A percentile compares a stretch with the other conserved stretches of the same genome.
Evolutionary conservation across 1,140 invertebrate species (phyloP).

Genomic region (Marisa cornuarietis): DNA sequence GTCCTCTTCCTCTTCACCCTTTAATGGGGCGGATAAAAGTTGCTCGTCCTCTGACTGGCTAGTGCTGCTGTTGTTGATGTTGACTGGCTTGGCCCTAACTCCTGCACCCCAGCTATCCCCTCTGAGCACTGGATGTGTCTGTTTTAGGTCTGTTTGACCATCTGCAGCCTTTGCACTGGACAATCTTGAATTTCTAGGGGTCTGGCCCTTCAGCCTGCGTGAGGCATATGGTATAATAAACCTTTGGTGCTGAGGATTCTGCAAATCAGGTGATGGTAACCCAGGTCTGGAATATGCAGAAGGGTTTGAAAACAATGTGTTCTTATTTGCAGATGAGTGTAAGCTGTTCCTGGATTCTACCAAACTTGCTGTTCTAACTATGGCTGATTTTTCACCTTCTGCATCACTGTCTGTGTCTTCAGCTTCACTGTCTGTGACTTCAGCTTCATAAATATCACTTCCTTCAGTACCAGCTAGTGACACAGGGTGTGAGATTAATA

Average conservation of each 20-base stretch:
- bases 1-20: too few relatives aligned
- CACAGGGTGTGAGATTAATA: too few relatives aligned
- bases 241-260: constrained; percentile 3
- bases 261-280: constrained; percentile 4
- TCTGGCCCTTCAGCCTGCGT: constrained; percentile 11
- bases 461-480: not conserved
- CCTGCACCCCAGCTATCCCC: not conserved
- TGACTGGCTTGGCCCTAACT: too few relatives aligned
- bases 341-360: not conserved
- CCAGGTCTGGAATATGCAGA: not conserved
- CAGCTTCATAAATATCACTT: not conserved
- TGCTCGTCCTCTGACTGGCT: not conserved
- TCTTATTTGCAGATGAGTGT: not conserved
- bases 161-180: not conserved
- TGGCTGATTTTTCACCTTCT: not conserved
- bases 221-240: constrained; percentile 14
- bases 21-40: not conserved
- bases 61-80: not conserved
- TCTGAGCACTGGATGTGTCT: not conserved
- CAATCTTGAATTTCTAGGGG: not conserved
- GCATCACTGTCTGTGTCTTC: not conserved
- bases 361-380: not conserved
- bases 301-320: not conserved
- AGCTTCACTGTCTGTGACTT: not conserved
- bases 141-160: not conserved